Evolutionary conservation across 2,113 vertebrate species (phyloP).

Genomic region (Marcusenius ussheri): DNA sequence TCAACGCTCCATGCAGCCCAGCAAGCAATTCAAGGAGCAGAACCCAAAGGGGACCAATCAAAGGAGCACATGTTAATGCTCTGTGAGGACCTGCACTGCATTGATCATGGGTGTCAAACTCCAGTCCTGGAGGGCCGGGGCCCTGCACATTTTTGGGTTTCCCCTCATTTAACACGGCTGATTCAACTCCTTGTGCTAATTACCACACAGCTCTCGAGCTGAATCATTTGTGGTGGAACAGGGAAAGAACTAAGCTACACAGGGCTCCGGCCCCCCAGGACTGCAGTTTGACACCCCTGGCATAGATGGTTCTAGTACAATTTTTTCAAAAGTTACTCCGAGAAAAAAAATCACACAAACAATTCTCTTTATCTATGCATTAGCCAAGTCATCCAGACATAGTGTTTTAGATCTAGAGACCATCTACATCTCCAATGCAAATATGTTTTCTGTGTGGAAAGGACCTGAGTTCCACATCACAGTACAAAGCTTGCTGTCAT

Average conservation of each 20-base stretch:
- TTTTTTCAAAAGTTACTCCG: neutral
- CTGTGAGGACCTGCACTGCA: neutral
- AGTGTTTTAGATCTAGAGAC: neutral
- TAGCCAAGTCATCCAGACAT: neutral
- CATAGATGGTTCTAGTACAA: neutral
- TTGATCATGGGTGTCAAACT: no score
- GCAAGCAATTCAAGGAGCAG: neutral
- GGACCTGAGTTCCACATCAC: neutral
- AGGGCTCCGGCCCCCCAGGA: no score
- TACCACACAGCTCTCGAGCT: no score
- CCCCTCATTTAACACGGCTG: no score
- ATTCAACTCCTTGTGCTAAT: no score
- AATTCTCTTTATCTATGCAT: neutral
- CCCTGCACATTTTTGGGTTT: no score
- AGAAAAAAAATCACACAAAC: neutral
- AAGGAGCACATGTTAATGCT: neutral
- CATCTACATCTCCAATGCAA: neutral
- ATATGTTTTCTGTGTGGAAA: neutral
- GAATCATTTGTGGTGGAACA: no score
- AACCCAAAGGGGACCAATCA: neutral
- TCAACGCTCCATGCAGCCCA: neutral
- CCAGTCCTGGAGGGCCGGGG: no score
- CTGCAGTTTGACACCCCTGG: no score
- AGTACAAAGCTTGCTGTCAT: neutral
- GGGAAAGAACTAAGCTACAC: no score